Percentiles rank a stretch among this genome's conserved stretches.
Conservation (phyloP, 2,888 invertebrate genomes). For the Melanophora roralis region DNA sequence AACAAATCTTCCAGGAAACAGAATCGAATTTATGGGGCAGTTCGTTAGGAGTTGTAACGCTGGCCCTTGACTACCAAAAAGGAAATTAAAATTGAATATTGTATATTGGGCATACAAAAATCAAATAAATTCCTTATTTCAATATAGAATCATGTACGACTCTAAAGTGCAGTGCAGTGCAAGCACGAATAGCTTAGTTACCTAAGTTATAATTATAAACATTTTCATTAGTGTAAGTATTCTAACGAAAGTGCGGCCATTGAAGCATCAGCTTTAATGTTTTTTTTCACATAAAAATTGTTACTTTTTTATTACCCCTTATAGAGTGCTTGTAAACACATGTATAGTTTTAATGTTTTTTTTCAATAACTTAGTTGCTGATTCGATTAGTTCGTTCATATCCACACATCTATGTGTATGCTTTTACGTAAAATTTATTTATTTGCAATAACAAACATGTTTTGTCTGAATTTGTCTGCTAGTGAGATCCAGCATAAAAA, state of each 20-base stretch:
- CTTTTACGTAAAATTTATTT: slow-evolving; percentile 21
- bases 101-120: background rate
- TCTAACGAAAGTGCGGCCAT: background rate
- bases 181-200: background rate
- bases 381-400: background rate
- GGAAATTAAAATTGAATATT: no score
- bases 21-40: no score
- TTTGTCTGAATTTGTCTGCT: slow-evolving; percentile 42
- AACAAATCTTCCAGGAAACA: no score
- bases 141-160: background rate
- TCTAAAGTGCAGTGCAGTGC: background rate
- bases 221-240: background rate
- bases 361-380: slow-evolving; percentile 8
- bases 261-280: background rate
- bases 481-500: slow-evolving; percentile 29
- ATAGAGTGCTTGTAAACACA: slow-evolving; percentile 29
- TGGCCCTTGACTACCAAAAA: no score
- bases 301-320: background rate
- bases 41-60: no score
- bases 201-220: background rate
- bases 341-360: slow-evolving; percentile 29
- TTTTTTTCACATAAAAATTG: background rate
- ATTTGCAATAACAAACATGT: slow-evolving; percentile 40
- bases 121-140: no score
- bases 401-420: no score